Evolutionary conservation across 2,888 invertebrate genomes (phyloP), one percentile per base, ranked within the genome.

Genomic region (Leucophenga montana): DNA sequence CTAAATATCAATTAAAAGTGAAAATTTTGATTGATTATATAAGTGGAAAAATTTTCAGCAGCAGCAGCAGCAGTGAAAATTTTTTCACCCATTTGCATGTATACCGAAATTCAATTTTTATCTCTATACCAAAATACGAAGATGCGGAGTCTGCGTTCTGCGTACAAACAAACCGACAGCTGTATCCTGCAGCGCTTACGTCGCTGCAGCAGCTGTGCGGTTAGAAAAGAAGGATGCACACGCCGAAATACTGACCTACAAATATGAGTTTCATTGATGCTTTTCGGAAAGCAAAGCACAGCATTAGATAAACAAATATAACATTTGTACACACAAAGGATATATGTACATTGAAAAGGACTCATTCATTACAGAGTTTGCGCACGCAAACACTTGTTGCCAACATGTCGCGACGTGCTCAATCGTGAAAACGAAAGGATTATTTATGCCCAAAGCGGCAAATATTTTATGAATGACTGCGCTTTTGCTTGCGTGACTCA

Each of bases 61-160:
- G n/a, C n/a, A n/a, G n/a, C 48, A 66, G 66, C 70, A 67, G 54
- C 72, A 72, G 80, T 80, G 84, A 83, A 86, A 81, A 80, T 77
- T 79, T 83, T 72, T 66, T 73, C 73, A 73, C 73, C 70, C 79
- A 78, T 78, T 85, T 79, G 84, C 86, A 82, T 85, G 85, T 85
- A 85, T 78, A 81, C 77, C 81, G 74, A 75, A 82, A 83, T 77
- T 79, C 71, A 75, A 85, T 77, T 80, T 78, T 80, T 86, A 82
- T 86, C 80, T 86, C 86, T 79, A 86, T 84, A 78, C 73, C 78
- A 72, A 69, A 71, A 74, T 62, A 75, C 80, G 77, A 78, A 82
- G 82, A 83, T 84, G 76, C 77, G 86, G 86, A 86, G 86, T 86
- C 86, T 86, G 86, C 86, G 86, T 86, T 78, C 84, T 82, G 79